These are phyloP conservation scores for Phrynocephalus forsythii DNA, from an alignment of 2,797 vertebrate genomes.

Conservation along the genomic window DNA sequence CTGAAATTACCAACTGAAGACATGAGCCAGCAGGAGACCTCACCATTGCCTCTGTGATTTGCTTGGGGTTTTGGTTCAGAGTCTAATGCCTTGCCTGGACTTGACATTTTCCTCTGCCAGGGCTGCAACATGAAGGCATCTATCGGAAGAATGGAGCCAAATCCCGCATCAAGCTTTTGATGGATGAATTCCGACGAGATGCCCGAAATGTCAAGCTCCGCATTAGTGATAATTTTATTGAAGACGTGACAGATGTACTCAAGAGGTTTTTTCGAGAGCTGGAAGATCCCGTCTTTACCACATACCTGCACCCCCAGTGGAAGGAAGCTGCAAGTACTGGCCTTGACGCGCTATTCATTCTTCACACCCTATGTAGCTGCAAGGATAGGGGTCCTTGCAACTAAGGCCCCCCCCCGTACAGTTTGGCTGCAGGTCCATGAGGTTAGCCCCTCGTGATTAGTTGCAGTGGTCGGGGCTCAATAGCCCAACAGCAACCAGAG, in stretches of 20 bases:
- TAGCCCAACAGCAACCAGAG: background rate
- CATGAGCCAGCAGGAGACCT: background rate
- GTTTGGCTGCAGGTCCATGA: background rate
- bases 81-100: background rate
- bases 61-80: background rate
- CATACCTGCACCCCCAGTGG: slow-evolving; percentile 90
- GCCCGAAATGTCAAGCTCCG: slow-evolving; percentile 94
- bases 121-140: slow-evolving; percentile 92
- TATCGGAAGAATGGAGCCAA: slow-evolving; percentile 96
- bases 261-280: slow-evolving; percentile 97
- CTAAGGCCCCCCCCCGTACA: background rate
- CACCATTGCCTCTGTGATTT: background rate
- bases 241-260: slow-evolving; percentile 94
- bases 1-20: background rate
- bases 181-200: slow-evolving; percentile 94
- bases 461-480: background rate
- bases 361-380: too few species aligned
- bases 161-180: slow-evolving; percentile 91
- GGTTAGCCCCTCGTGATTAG: background rate
- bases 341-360: background rate
- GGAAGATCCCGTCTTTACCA: slow-evolving; percentile 92
- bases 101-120: slow-evolving; percentile 69
- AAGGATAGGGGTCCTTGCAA: too few species aligned
- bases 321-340: slow-evolving; percentile 89
- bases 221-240: slow-evolving; percentile 95